Evolutionary conservation across 2,113 vertebrate genomes (phyloP).

Genomic region (Bos taurus): ARS-UCD2.0 NC_037334.1:43221501-43222000

Average conservation of each 20-base stretch:
- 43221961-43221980: background rate
- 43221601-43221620: too few species aligned
- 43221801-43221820: background rate
- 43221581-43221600: background rate
- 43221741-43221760: background rate
- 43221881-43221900: background rate
- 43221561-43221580: background rate
- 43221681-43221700: background rate
- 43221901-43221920: background rate
- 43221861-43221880: background rate
- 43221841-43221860: background rate
- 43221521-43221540: background rate
- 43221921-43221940: background rate
- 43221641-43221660: background rate
- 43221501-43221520: background rate
- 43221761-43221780: background rate
- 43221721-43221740: background rate
- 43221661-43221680: too few species aligned
- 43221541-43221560: accelerated
- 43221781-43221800: background rate
- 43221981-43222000: background rate
- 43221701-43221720: background rate
- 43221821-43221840: background rate
- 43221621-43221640: too few species aligned
- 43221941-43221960: background rate